A percentile compares a stretch with the other conserved stretches of the same genome.
Evolutionary conservation across 2,888 invertebrate genomes (phyloP).

Genomic region (Pimpla rufipes): DNA sequence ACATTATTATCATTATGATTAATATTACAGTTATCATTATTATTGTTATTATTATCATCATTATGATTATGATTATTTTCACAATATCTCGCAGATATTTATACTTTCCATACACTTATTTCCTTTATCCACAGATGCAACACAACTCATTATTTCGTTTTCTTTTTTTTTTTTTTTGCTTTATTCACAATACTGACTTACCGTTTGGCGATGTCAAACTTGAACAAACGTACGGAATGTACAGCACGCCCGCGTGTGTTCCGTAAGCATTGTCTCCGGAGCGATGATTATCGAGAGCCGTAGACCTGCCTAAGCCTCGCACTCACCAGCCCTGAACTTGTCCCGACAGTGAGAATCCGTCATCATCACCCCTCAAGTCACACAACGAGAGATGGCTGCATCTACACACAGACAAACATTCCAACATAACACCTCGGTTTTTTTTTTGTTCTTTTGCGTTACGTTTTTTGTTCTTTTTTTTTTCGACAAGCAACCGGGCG

Average conservation of each 20-base stretch:
- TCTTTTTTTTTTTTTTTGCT: slow-evolving; percentile 19
- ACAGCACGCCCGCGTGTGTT: slow-evolving; percentile 41
- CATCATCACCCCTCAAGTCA: slow-evolving; percentile 82
- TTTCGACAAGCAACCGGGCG: slow-evolving; percentile 65
- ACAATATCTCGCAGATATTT: not conserved
- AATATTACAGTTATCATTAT: not conserved
- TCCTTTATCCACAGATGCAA: not conserved
- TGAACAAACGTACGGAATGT: slow-evolving; percentile 61
- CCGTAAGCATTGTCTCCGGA: slow-evolving; percentile 52
- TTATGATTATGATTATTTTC: not conserved
- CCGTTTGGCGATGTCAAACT: slow-evolving; percentile 66
- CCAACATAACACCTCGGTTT: slow-evolving; percentile 84
- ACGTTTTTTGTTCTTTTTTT: slow-evolving; percentile 48
- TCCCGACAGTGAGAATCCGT: slow-evolving; percentile 74
- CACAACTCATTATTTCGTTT: slow-evolving; percentile 9
- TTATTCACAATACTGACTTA: slow-evolving; percentile 70
- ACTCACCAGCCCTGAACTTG: slow-evolving; percentile 81
- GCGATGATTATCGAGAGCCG: slow-evolving; percentile 72
- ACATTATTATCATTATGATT: not conserved
- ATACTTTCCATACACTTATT: slow-evolving; percentile 1
- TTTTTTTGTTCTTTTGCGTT: slow-evolving; percentile 63
- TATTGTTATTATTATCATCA: not conserved
- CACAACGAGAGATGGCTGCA: slow-evolving; percentile 85
- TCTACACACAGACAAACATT: slow-evolving; percentile 87
- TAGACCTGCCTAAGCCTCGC: slow-evolving; percentile 83